These are phyloP conservation scores for Pelecanus crispus DNA, from an alignment of 2,113 vertebrate genomes.

Conservation along the genomic window DNA sequence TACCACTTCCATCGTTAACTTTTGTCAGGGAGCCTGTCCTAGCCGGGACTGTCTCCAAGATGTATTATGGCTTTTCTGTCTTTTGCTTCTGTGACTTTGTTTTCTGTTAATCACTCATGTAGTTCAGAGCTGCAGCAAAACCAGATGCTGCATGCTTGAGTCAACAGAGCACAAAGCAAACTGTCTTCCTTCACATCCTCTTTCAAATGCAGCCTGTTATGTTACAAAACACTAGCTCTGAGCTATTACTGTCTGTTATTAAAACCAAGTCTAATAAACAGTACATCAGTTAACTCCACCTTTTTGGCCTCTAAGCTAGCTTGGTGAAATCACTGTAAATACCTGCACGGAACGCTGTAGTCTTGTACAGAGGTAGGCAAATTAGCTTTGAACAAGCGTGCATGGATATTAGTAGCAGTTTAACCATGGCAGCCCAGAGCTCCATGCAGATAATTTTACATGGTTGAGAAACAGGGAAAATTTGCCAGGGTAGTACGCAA, in stretches of 20 bases:
- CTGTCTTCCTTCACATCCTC: background rate
- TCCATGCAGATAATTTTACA: background rate
- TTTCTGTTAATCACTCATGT: background rate
- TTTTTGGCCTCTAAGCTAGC: background rate
- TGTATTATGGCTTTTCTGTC: background rate
- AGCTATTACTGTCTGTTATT: background rate
- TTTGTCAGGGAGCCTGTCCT: background rate
- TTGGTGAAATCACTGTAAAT: background rate
- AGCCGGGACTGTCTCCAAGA: background rate
- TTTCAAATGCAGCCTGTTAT: background rate
- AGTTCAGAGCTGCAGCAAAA: background rate
- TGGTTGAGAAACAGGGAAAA: background rate
- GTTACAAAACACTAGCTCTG: background rate
- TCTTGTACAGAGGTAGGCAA: background rate
- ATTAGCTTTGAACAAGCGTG: background rate
- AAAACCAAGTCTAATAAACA: background rate
- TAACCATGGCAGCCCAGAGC: background rate
- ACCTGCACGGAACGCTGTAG: background rate
- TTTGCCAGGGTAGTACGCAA: background rate
- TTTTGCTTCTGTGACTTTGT: background rate
- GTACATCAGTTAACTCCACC: background rate
- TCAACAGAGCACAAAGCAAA: background rate
- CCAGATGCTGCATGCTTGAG: background rate
- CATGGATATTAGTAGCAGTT: background rate
- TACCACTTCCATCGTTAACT: background rate